phyloP scores from a whole-genome alignment of 2,113 vertebrate genomes.

The Todiramphus chloris region DNA sequence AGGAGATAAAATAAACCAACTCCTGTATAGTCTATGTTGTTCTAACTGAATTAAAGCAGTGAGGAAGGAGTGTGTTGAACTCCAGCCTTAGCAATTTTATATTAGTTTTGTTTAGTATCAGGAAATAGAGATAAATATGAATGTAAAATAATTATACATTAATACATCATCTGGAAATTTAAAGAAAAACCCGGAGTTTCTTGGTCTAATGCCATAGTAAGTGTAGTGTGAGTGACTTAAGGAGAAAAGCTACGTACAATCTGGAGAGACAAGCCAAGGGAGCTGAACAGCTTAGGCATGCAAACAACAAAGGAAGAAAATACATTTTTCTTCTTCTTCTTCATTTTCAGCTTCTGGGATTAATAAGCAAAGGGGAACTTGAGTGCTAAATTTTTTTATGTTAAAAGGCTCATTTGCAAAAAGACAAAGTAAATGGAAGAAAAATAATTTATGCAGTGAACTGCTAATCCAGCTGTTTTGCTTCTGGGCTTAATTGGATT shows the following conservation, averaged over 20 bases:
- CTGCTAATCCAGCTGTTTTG: conserved; percentile 75
- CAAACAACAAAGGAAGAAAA: conserved; percentile 18
- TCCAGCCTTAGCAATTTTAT: not conserved
- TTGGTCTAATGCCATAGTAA: not conserved
- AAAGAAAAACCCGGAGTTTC: not conserved
- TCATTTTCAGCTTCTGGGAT: conserved; percentile 57
- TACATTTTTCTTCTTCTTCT: not conserved
- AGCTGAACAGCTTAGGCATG: not conserved
- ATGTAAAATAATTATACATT: not conserved
- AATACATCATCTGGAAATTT: not conserved
- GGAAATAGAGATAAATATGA: not conserved
- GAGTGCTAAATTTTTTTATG: conserved; percentile 58
- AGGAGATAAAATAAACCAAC: not conserved
- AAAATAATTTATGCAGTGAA: conserved; percentile 74
- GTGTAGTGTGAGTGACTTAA: not conserved
- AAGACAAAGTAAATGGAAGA: conserved; percentile 70
- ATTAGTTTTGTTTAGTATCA: not conserved
- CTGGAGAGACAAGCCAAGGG: not conserved
- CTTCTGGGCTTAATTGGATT: conserved; percentile 75
- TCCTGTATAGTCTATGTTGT: not conserved
- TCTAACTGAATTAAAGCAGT: not conserved
- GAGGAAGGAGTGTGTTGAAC: not conserved
- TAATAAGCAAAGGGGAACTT: conserved; percentile 49
- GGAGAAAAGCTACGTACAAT: not conserved
- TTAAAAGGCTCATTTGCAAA: conserved; percentile 73